A percentile compares a stretch with the other conserved stretches of the same genome.
phyloP scores from a whole-genome alignment of 2,113 vertebrate genomes.

The Hiodon alosoides region DNA sequence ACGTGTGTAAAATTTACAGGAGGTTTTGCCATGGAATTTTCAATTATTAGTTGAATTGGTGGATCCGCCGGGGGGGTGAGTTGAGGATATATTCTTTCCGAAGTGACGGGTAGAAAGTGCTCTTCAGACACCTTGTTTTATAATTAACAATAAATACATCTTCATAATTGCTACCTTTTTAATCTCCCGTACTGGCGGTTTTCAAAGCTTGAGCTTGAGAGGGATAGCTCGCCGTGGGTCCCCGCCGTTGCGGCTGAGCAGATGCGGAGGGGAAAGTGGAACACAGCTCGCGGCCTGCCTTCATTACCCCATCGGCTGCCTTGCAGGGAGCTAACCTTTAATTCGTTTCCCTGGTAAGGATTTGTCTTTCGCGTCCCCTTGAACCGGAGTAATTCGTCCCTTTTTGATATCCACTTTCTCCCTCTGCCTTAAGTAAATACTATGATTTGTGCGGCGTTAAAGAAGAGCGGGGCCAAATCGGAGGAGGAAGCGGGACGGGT shows the following conservation, averaged over 20 bases:
- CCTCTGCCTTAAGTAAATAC: constrained; percentile 6
- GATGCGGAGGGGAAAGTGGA: background rate
- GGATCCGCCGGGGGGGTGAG: background rate
- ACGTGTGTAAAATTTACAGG: constrained; percentile 13
- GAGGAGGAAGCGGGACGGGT: constrained; percentile 8
- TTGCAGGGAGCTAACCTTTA: background rate
- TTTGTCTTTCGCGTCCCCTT: background rate
- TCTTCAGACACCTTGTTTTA: constrained; percentile 42
- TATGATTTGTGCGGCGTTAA: background rate
- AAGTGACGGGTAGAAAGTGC: constrained; percentile 39
- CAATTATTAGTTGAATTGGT: constrained; percentile 3
- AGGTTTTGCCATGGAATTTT: constrained; percentile 14
- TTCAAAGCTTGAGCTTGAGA: constrained; percentile 27
- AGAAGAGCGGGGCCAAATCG: constrained; percentile 5
- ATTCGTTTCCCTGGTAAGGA: constrained; percentile 1
- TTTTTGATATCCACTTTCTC: constrained; percentile 15
- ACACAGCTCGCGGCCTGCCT: no score
- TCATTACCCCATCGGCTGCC: background rate
- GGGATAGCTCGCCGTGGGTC: background rate
- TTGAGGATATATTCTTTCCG: constrained; percentile 17
- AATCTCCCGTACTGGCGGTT: constrained; percentile 17
- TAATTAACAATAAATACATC: constrained; percentile 38
- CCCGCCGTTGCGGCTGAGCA: background rate
- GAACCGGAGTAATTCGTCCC: background rate
- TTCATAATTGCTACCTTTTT: constrained; percentile 42